A percentile compares a stretch with the other conserved stretches of the same genome.
These are phyloP conservation scores for Hippasteria phrygiana DNA, from an alignment of 53 echinoderm and acorn worm genomes.

Conservation along the genomic window DNA sequence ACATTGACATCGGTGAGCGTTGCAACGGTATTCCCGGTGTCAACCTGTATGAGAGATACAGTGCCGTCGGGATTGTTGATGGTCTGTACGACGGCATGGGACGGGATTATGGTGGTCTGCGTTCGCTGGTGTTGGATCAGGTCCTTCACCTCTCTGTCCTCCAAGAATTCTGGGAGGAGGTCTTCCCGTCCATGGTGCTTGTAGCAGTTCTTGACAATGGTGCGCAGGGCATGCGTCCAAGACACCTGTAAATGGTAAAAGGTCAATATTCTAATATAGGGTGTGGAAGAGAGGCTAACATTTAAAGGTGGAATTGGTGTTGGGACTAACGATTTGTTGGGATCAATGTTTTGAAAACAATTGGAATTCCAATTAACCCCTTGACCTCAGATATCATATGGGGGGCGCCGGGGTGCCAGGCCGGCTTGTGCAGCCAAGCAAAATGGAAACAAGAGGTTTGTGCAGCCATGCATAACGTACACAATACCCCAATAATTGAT, in stretches of 20 bases:
- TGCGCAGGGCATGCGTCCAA: constrained; percentile 97
- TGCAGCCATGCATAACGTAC: too few species aligned
- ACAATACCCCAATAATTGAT: too few species aligned
- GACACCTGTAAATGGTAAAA: constrained; percentile 76
- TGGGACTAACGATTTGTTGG: too few species aligned
- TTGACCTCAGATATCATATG: too few species aligned
- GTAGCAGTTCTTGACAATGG: constrained; percentile 98
- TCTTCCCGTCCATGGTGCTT: constrained; percentile 98
- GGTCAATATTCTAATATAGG: too few species aligned
- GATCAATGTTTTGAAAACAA: too few species aligned
- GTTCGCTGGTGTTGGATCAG: constrained; percentile 65
- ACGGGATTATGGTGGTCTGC: constrained; percentile 82
- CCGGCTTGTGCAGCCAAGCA: too few species aligned
- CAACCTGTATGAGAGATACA: constrained; percentile 95
- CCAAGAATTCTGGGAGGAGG: constrained; percentile 82
- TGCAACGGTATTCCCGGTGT: constrained; percentile 92
- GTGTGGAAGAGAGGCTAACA: not conserved
- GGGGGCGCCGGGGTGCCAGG: too few species aligned
- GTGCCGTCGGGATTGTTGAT: constrained; percentile 97
- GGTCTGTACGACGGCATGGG: constrained; percentile 96
- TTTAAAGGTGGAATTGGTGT: not conserved
- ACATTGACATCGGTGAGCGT: constrained; percentile 92
- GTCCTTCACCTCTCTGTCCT: constrained; percentile 87
- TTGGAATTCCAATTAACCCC: too few species aligned
- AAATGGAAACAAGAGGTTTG: too few species aligned